A percentile compares a stretch with the other conserved stretches of the same genome.
Evolutionary conservation across 1,140 invertebrate genomes (phyloP).

Genomic region (Lasioglossum baleicum): DNA sequence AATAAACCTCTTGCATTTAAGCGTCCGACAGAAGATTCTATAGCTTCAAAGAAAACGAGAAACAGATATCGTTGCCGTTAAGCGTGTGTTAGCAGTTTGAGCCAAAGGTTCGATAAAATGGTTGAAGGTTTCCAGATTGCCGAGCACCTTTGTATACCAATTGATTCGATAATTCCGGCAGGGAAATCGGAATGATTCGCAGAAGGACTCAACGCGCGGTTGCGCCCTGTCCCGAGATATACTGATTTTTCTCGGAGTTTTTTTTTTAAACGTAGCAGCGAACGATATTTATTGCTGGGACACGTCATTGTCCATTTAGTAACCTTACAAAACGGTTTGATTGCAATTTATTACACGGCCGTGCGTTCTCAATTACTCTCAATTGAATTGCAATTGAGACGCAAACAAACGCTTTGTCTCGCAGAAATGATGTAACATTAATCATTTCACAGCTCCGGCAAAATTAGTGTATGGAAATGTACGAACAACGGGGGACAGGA

Average conservation of each 20-base stretch:
- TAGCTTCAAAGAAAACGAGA: background rate
- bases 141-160: conserved; percentile 2
- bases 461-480: conserved; percentile 20
- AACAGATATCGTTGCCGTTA: background rate
- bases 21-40: background rate
- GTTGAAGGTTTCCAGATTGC: background rate
- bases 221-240: background rate
- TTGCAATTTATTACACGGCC: conserved; percentile 39
- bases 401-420: conserved; percentile 13
- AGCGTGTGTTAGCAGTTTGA: background rate
- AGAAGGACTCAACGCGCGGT: background rate
- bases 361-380: conserved; percentile 43
- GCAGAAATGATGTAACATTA: conserved; percentile 31
- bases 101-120: conserved; percentile 13
- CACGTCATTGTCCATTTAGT: conserved; percentile 17
- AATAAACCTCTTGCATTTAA: background rate
- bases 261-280: too few relatives aligned
- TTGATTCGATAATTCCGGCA: conserved; percentile 13
- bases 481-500: background rate
- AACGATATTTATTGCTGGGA: conserved; percentile 30
- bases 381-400: conserved; percentile 41
- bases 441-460: conserved; percentile 4
- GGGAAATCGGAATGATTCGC: background rate
- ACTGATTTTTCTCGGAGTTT: conserved; percentile 2
- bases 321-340: conserved; percentile 9